Base-by-base conservation (phyloP, 2,113 vertebrate genomes). In the Probosciger aterrimus region DNA sequence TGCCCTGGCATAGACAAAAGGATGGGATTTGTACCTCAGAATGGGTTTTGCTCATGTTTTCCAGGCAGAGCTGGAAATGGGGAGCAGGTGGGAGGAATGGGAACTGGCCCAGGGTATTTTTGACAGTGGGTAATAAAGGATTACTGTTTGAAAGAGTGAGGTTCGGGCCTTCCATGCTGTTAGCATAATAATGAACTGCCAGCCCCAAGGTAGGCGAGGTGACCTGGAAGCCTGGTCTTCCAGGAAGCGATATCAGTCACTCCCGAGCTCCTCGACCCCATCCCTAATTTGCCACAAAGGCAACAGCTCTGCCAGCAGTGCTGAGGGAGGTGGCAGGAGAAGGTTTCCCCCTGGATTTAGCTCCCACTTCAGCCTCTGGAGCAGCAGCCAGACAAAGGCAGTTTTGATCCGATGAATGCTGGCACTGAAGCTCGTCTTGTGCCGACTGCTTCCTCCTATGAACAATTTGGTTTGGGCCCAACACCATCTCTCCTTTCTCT, bases 71-170 rank as follows among this genome's bases (percentile, higher is more conserved):
- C 37, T 94, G 87, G 92, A 20, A 43, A 31, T 25, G 86, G 83
- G 94, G 94, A 97, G 94, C 97, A 96, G 96, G 68, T 97, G 97
- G 87, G 73, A 82, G 71, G 77, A 74, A 81, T 4, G 41, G 74
- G 52, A 33, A 8, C 80, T 39, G 84, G 74, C 70, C 65, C 67
- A 20, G 71, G 74, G 86, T 83, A 4, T 10, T 91, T 94, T 31
- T 91, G 96, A 91, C 93, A 94, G 79, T 0, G 65, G 60, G 71
- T 63, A 88, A 96, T 92, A 90, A 95, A 96, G 93, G 91, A 94
- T 65, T 89, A n/a, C 70, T n/a, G 53, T 77, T 93, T 64, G 64
- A 49, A 76, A 67, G 85, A 71, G 87, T 20, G 92, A 82, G 92
- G 35, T 76, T 16, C 4, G 37, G 83, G 90, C 44, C 30, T 90